Conservation (phyloP, 2,113 vertebrate genomes). For the Empidonax traillii region DNA sequence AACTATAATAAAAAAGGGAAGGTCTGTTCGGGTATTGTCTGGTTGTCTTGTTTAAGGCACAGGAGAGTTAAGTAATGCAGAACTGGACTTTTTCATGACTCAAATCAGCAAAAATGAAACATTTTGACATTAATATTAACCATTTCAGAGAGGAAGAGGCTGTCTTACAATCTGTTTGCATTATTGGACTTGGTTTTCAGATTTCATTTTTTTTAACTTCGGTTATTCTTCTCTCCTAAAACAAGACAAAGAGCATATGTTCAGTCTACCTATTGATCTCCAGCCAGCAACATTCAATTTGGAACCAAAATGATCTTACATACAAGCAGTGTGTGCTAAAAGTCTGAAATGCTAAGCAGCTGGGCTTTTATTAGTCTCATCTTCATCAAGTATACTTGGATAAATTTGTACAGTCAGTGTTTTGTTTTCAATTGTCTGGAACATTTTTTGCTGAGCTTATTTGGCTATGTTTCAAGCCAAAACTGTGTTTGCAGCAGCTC, state of each 20-base stretch:
- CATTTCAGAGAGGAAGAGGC: neutral
- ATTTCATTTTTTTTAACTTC: neutral
- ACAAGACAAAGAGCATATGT: neutral
- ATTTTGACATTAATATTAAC: neutral
- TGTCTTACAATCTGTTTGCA: neutral
- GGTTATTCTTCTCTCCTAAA: neutral
- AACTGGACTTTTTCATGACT: neutral
- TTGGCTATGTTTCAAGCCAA: neutral
- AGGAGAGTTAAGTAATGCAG: neutral
- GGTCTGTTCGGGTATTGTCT: neutral
- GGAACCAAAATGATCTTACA: neutral
- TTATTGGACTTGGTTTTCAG: neutral
- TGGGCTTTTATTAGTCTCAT: neutral
- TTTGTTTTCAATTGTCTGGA: neutral
- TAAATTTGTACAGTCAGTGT: neutral
- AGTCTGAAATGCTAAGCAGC: neutral
- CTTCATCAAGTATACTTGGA: neutral
- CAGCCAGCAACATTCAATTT: neutral
- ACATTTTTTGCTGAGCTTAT: neutral
- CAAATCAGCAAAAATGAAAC: neutral
- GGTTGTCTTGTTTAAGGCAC: neutral
- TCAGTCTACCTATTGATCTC: neutral
- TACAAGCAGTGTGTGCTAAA: neutral
- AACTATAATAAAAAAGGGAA: neutral
- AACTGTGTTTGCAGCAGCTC: neutral